Percentiles rank a stretch among this genome's conserved stretches.
These are phyloP conservation scores for Sebastes steindachneri DNA, from an alignment of 2,797 vertebrate species.

Conservation along the genomic window DNA sequence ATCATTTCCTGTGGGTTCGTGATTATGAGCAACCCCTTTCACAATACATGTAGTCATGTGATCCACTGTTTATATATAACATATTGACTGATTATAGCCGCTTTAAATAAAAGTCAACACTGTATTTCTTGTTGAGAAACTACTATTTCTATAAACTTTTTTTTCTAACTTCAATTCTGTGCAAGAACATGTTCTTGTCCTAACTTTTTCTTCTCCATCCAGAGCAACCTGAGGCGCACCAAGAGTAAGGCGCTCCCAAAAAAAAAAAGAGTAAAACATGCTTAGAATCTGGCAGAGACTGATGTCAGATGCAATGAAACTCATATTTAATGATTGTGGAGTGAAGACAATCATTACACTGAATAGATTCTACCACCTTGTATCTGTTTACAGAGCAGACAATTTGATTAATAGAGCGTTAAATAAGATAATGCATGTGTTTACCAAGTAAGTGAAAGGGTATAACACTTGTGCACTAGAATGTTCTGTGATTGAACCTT, in stretches of 20 bases:
- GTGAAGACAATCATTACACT: background rate
- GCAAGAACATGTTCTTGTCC: background rate
- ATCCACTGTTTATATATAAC: background rate
- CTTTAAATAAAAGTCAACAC: background rate
- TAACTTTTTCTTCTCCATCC: background rate
- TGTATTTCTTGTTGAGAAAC: background rate
- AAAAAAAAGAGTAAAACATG: conserved; percentile 2
- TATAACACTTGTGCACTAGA: background rate
- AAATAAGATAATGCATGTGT: background rate
- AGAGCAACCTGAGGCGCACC: background rate
- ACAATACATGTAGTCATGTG: background rate
- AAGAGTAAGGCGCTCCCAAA: background rate
- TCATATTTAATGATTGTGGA: conserved; percentile 11
- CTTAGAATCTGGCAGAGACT: background rate
- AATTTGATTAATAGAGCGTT: background rate
- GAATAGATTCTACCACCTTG: background rate
- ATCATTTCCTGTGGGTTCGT: no score
- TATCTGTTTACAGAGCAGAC: background rate
- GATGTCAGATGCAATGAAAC: background rate
- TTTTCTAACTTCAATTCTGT: background rate
- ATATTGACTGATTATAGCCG: background rate
- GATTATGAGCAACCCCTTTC: no score
- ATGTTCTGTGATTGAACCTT: background rate
- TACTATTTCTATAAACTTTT: background rate
- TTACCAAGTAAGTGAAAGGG: background rate